Base-by-base conservation (phyloP, 2,797 vertebrate genomes). In the Neostethus bicornis region DNA sequence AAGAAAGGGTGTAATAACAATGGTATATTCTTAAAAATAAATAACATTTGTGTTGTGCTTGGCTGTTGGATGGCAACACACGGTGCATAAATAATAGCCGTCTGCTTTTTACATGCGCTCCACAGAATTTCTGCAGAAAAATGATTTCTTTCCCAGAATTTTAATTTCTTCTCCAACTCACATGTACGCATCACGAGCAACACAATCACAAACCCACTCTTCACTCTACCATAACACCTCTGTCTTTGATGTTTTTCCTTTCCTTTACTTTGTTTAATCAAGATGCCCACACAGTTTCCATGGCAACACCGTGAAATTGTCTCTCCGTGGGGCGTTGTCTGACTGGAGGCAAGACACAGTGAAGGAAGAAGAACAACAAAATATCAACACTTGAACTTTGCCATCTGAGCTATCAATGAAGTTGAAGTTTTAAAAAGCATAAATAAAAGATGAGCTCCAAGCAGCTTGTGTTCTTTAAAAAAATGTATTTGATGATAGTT, bases 281-380 rank as follows among this genome's bases (percentile, higher is more conserved):
- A 85, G 63, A 87, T 89, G 75, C 84, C 79, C 66, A 76, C 77
- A 82, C 75, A 84, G 91, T 92, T 91, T 82, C 90, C 83, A 90
- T 90, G 79, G 89, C 66, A 89, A 90, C 88, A 32, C 61, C 12
- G 31, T 52, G 67, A 80, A 62, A 42, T 48, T 34, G 16, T 56
- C 51, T 70, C 52, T 56, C 28, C 66, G 61, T 67, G 48, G 63
- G 81, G 74, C 7, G 58, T 74, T 57, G 69, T 55, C 75, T 73
- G 46, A 65, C 37, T 46, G 39, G 32, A 77, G 60, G 26, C 38
- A n/a, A 77, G 57, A 70, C 55, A 59, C 9, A 29, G 58, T 23
- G 56, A 65, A 51, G 39, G 13, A 25, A 44, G 34, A 19, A 75
- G 41, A 23, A 17, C n/a, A 58, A 42, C 42, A 6, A 21, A 35